Evolutionary conservation across 2,888 invertebrate genomes (phyloP).

Genomic region (Apeira syringaria): DNA sequence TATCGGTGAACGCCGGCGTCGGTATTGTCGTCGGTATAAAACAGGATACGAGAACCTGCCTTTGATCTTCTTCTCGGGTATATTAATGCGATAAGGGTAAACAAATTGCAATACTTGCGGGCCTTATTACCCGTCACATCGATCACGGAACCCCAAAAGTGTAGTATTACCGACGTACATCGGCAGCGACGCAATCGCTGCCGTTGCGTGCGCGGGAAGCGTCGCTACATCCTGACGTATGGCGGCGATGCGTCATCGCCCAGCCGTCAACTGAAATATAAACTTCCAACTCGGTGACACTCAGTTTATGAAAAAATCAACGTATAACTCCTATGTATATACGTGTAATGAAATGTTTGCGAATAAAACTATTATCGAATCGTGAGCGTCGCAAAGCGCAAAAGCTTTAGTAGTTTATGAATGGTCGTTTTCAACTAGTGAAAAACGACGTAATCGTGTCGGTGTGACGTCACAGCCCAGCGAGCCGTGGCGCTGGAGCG

Average conservation of each 20-base stretch:
- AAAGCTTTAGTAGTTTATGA: conserved; percentile 66
- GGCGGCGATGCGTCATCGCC: conserved; percentile 21
- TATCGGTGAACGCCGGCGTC: conserved; percentile 65
- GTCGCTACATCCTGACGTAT: conserved; percentile 23
- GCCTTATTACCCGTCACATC: conserved; percentile 81
- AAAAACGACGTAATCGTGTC: conserved; percentile 64
- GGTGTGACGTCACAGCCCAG: conserved; percentile 75
- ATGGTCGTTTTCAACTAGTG: conserved; percentile 71
- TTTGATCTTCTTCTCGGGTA: conserved; percentile 56
- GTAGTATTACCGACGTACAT: conserved; percentile 57
- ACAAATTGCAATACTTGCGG: conserved; percentile 81
- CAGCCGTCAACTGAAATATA: conserved; percentile 20
- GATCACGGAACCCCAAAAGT: conserved; percentile 73
- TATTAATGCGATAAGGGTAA: conserved; percentile 77
- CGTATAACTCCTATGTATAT: too few relatives aligned
- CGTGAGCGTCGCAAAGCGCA: conserved; percentile 42
- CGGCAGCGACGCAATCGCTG: conserved; percentile 43
- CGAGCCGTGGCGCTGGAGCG: conserved; percentile 63
- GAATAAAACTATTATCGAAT: conserved; percentile 34
- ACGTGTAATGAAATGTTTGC: conserved; percentile 1
- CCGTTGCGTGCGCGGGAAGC: conserved; percentile 21
- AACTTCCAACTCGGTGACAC: conserved; percentile 13
- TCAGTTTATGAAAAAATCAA: conserved; percentile 12
- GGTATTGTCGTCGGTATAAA: conserved; percentile 73
- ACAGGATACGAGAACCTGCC: conserved; percentile 67